A percentile compares a stretch with the other conserved stretches of the same genome.
phyloP scores from a whole-genome alignment of 2,797 vertebrate species.

The Chrosomus eos region DNA sequence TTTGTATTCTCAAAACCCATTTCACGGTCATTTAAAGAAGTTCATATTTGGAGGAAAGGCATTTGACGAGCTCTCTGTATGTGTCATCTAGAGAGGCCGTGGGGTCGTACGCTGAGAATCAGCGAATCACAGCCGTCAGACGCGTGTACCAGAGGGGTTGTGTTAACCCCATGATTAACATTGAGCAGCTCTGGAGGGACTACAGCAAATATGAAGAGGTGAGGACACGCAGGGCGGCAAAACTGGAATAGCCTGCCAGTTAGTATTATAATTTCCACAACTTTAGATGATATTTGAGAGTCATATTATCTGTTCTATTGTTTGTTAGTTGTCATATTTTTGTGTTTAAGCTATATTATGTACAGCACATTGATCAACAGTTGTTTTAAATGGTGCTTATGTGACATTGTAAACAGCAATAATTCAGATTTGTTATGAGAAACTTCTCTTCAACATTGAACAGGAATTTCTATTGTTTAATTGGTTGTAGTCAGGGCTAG shows the following conservation, averaged over 20 bases:
- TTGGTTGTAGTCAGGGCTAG: background rate
- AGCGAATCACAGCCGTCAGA: conserved; percentile 96
- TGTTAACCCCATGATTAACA: conserved; percentile 99
- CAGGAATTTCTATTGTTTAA: background rate
- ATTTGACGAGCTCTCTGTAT: background rate
- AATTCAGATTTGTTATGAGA: background rate
- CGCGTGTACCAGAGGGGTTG: conserved; percentile 98
- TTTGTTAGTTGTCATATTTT: too few species aligned
- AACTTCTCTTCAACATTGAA: background rate
- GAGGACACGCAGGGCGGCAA: conserved; percentile 54
- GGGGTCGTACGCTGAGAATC: conserved; percentile 98
- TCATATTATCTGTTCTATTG: too few species aligned
- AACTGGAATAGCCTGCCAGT: too few species aligned
- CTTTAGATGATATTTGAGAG: too few species aligned
- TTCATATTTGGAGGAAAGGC: background rate
- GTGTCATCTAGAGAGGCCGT: conserved; percentile 88
- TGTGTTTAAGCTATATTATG: too few species aligned
- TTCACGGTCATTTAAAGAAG: too few species aligned
- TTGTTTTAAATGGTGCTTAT: too few species aligned
- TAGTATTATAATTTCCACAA: too few species aligned
- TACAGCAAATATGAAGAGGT: conserved; percentile 99
- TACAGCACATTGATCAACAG: too few species aligned
- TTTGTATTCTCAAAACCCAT: background rate
- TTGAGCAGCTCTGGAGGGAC: conserved; percentile 98
- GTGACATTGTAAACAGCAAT: background rate